A percentile compares a stretch with the other conserved stretches of the same genome.
These are phyloP conservation scores for Sabellastarte sp. DNA, from an alignment of 2,888 invertebrate genomes.

Conservation along the genomic window DNA sequence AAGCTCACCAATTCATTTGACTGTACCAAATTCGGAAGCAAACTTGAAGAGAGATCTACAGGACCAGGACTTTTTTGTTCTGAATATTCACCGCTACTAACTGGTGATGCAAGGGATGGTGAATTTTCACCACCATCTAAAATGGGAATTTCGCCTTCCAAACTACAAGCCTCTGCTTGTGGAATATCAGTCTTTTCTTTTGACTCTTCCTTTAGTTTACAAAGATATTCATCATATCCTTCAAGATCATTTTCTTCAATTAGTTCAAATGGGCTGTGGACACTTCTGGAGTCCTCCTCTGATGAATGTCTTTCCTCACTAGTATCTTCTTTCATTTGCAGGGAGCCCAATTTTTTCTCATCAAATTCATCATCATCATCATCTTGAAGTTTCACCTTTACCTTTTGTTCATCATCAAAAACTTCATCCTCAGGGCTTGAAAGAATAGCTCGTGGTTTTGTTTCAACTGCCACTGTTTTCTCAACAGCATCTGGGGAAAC, in stretches of 20 bases:
- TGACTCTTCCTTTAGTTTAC: no score
- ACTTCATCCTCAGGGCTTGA: conserved; percentile 61
- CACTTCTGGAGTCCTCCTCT: no score
- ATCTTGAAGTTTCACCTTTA: conserved; percentile 20
- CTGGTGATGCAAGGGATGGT: no score
- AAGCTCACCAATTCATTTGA: no score
- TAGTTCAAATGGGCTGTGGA: conserved; percentile 50
- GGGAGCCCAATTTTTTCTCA: conserved; percentile 1
- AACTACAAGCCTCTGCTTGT: no score
- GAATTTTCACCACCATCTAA: no score
- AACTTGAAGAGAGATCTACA: no score
- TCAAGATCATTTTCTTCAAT: conserved; percentile 40
- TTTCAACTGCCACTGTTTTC: conserved; percentile 64
- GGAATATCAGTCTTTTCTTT: no score
- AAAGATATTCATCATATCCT: conserved; percentile 31
- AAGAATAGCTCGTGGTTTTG: conserved; percentile 46
- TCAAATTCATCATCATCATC: conserved; percentile 7
- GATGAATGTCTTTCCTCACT: not conserved
- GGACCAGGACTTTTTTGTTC: no score
- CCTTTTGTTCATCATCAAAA: conserved; percentile 55
- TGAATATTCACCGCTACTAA: no score
- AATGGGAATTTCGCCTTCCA: no score
- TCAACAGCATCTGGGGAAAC: conserved; percentile 55
- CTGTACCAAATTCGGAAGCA: no score
- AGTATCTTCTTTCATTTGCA: not conserved